Evolutionary conservation across 1,140 invertebrate genomes (phyloP).

Genomic region (Sminthurides bifidus): DNA sequence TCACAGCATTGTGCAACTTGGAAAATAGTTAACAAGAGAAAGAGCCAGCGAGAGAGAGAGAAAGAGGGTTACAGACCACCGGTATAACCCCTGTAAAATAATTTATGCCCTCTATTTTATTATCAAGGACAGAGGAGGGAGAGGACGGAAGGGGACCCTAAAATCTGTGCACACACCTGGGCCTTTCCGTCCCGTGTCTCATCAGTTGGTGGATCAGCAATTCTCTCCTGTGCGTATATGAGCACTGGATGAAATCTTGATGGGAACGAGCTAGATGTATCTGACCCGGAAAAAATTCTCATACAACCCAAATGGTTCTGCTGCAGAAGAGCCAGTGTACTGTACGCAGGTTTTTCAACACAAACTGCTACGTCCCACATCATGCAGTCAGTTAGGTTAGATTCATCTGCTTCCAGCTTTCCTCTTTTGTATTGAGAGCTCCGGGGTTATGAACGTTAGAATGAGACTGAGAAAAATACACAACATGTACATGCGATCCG

Average conservation of each 20-base stretch:
- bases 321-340: neutral
- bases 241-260: too few relatives aligned
- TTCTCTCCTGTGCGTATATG: neutral
- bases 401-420: too few relatives aligned
- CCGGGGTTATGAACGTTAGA: neutral
- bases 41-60: conserved; percentile 5
- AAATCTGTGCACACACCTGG: conserved; percentile 28
- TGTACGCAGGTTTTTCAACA: conserved; percentile 1
- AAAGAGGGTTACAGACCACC: conserved; percentile 16
- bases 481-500: neutral
- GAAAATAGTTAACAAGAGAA: too few relatives aligned
- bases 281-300: conserved; percentile 22
- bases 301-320: conserved; percentile 4
- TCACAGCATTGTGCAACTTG: too few relatives aligned
- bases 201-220: conserved; percentile 8
- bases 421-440: too few relatives aligned
- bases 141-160: conserved; percentile 14
- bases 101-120: conserved; percentile 33
- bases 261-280: too few relatives aligned
- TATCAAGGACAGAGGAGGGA: conserved; percentile 9
- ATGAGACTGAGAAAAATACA: neutral
- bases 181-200: conserved; percentile 11
- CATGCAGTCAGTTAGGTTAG: too few relatives aligned
- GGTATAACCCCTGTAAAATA: conserved; percentile 31
- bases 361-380: too few relatives aligned